Evolutionary conservation across 2,797 vertebrate genomes (phyloP), one percentile per base, ranked within the genome.

Genomic region (Catharus ustulatus): DNA sequence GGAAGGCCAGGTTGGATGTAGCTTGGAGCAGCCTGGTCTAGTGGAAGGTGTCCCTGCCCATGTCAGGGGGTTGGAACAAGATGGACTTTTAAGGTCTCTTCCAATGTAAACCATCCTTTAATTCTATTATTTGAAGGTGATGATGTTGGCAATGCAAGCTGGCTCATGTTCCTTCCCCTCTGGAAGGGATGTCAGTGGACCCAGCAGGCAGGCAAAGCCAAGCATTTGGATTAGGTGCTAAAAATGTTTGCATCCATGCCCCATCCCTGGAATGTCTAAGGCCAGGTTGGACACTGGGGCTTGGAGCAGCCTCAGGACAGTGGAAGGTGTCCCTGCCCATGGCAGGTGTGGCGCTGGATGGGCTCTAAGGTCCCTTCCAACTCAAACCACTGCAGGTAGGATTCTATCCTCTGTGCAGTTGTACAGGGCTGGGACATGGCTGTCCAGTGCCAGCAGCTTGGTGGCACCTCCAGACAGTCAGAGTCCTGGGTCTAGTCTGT

Each of bases 381-480:
- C 8, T 30, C 80, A 66, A 29, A 17, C 22, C 30, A 24, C 24
- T 59, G 9, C 19, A 54, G 34, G 34, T 32, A 23, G 59, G 19
- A 34, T 42, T 48, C 52, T 52, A 48, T 59, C 15, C 36, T 34
- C 54, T 16, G 20, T 8, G 3, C 17, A 22, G 17, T 13, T 36
- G 24, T 38, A 8, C 21, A 23, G 40, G 51, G 14, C 46, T 52
- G 34, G 64, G 58, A 29, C 1, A 2, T 36, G 27, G 5, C 67
- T 36, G 3, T 6, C 15, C 10, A 2, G 14, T 1, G 11, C 20
- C 8, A 20, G 42, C n/a, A 43, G 57, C 54, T 75, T 0, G 0
- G 13, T 10, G 13, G 13, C 6, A 1, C 3, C 3, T 29, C 46
- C 6, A 2, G 26, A 5, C 27, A 8, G 22, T 3, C 8, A 5